Evolutionary conservation across 2,797 vertebrate genomes (phyloP).

Genomic region (Siniperca undulata): DNA sequence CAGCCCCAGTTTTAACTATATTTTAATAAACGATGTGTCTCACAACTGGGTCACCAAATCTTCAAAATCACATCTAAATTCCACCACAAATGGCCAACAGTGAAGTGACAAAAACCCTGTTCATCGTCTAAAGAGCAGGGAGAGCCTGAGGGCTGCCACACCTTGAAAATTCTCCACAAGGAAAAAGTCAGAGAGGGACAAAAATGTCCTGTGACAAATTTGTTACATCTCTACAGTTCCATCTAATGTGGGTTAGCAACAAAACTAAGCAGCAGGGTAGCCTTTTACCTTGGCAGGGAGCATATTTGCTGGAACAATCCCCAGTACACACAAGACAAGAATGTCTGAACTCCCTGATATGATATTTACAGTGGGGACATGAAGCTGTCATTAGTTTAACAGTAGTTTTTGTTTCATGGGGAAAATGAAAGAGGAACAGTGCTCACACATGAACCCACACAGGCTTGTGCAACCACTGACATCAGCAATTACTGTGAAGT

Average conservation of each 20-base stretch:
- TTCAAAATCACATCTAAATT: constrained; percentile 22
- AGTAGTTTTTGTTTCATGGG: constrained; percentile 54
- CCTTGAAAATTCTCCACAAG: constrained; percentile 38
- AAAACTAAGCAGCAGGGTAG: constrained; percentile 29
- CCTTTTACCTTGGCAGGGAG: constrained; percentile 35
- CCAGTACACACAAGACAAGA: constrained; percentile 36
- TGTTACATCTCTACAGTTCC: constrained; percentile 14
- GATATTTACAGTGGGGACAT: constrained; percentile 59
- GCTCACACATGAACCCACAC: constrained; percentile 43
- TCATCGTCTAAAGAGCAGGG: constrained; percentile 40
- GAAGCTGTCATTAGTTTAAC: constrained; percentile 65
- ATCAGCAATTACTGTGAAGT: constrained; percentile 60
- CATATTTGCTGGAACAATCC: constrained; percentile 29
- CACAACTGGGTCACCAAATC: constrained; percentile 36
- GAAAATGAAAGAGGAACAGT: constrained; percentile 46
- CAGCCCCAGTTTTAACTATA: constrained; percentile 24
- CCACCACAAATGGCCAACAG: constrained; percentile 18
- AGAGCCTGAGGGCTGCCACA: constrained; percentile 53
- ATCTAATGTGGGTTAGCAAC: constrained; percentile 25
- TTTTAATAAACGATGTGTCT: constrained; percentile 32
- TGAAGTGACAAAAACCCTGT: constrained; percentile 44
- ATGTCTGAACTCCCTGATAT: constrained; percentile 42
- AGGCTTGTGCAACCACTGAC: constrained; percentile 42
- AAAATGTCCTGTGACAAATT: constrained; percentile 32
- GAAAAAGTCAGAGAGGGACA: neutral